A percentile compares a stretch with the other conserved stretches of the same genome.
Evolutionary conservation across 2,888 invertebrate species (phyloP).

Genomic region (Phyllotreta striolata): DNA sequence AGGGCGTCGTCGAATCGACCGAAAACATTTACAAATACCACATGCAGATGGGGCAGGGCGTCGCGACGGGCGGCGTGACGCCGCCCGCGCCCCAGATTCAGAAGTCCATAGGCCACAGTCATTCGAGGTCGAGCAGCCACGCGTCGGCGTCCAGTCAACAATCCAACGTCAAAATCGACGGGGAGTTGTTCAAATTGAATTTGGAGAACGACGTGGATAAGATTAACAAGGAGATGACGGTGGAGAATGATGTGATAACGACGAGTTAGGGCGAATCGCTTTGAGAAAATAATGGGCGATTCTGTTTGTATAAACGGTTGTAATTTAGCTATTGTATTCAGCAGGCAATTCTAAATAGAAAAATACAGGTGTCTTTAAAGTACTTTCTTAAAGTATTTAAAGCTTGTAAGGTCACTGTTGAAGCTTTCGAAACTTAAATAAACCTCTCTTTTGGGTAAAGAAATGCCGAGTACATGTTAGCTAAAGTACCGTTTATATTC

Average conservation of each 20-base stretch:
- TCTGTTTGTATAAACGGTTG: no score
- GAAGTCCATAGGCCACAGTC: conserved; percentile 70
- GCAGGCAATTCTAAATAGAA: no score
- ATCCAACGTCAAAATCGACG: conserved; percentile 27
- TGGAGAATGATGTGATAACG: conserved; percentile 11
- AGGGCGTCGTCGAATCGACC: conserved; percentile 83
- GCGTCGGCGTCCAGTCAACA: conserved; percentile 52
- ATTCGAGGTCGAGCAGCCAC: conserved; percentile 73
- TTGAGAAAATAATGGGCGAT: no score
- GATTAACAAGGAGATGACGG: conserved; percentile 7
- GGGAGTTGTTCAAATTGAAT: conserved; percentile 21
- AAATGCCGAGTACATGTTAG: no score
- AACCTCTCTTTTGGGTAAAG: no score
- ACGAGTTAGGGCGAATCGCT: no score
- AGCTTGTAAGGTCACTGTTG: no score
- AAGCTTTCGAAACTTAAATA: no score
- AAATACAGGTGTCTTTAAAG: no score
- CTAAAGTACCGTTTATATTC: no score
- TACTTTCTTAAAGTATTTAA: no score
- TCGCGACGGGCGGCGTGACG: conserved; percentile 67
- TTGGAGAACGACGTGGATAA: conserved; percentile 22
- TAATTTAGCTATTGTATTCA: no score
- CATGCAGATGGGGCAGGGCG: conserved; percentile 73
- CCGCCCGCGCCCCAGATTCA: conserved; percentile 75
- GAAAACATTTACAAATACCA: conserved; percentile 83